A percentile compares a stretch with the other conserved stretches of the same genome.
These are phyloP conservation scores for Bimastos eiseni DNA, from an alignment of 2,888 invertebrate genomes.

Conservation along the genomic window DNA sequence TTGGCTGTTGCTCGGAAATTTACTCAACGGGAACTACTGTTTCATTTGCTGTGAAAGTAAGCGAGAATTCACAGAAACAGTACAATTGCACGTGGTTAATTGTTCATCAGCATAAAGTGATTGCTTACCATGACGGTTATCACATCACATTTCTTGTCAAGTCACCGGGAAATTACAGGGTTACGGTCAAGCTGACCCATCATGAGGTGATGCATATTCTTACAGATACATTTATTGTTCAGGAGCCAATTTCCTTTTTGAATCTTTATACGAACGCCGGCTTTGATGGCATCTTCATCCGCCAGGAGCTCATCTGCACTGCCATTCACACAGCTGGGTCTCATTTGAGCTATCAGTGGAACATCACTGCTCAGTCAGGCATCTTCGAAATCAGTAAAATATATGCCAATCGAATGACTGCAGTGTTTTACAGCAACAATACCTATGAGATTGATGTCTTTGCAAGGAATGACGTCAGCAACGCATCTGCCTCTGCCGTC, in stretches of 20 bases:
- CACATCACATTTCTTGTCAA: neutral
- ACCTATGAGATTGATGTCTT: neutral
- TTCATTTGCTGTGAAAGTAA: neutral
- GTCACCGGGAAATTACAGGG: neutral
- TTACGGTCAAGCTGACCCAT: neutral
- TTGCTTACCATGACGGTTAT: neutral
- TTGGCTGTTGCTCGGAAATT: neutral
- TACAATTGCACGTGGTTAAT: neutral
- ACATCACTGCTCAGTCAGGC: neutral
- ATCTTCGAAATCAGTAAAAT: neutral
- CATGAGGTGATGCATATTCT: neutral
- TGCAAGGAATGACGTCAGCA: slow-evolving; percentile 21
- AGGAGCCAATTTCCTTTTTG: neutral
- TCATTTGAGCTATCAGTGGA: neutral
- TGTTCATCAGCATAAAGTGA: neutral
- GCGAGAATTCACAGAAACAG: neutral
- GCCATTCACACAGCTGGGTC: neutral
- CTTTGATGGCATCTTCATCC: neutral
- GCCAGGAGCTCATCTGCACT: slow-evolving; percentile 7
- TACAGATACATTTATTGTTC: neutral
- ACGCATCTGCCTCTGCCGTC: neutral
- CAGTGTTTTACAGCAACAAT: neutral
- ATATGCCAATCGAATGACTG: neutral
- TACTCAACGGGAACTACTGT: neutral
- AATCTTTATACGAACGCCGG: slow-evolving; percentile 7